Percentiles rank a stretch among this genome's conserved stretches.
Evolutionary conservation across 2,888 invertebrate species (phyloP).

Genomic region (Brassicogethes aeneus): DNA sequence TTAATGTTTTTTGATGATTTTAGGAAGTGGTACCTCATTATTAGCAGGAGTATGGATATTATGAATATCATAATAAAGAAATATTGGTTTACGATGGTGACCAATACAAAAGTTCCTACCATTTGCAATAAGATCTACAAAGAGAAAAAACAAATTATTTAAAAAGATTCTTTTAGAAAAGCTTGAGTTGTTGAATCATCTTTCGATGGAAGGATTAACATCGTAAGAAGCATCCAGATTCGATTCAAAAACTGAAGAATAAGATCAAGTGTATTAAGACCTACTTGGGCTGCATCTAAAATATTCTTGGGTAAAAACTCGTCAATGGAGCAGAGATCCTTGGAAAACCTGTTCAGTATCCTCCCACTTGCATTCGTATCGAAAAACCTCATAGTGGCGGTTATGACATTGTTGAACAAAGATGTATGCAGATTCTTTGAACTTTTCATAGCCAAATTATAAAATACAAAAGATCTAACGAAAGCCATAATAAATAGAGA

Average conservation of each 20-base stretch:
- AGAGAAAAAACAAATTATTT: too few relatives aligned
- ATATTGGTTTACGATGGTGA: constrained; percentile 44
- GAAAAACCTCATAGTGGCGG: constrained; percentile 68
- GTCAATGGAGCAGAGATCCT: constrained; percentile 59
- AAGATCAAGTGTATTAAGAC: too few relatives aligned
- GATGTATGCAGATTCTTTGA: constrained; percentile 64
- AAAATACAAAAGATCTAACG: constrained; percentile 58
- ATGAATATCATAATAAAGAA: constrained; percentile 41
- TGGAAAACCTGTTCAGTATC: constrained; percentile 68
- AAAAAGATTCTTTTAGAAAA: too few relatives aligned
- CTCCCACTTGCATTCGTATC: constrained; percentile 73
- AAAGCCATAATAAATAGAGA: constrained; percentile 45
- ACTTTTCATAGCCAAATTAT: constrained; percentile 65
- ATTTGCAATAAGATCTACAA: constrained; percentile 38
- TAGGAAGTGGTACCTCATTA: constrained; percentile 55
- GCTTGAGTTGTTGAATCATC: too few relatives aligned
- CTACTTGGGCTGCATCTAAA: constrained; percentile 48
- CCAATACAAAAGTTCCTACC: constrained; percentile 44
- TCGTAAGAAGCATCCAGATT: too few relatives aligned
- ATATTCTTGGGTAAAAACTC: constrained; percentile 47
- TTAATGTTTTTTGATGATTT: constrained; percentile 60
- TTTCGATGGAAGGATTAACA: too few relatives aligned
- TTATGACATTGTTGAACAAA: constrained; percentile 65
- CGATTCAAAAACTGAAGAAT: too few relatives aligned
- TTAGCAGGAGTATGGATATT: constrained; percentile 50